A percentile compares a stretch with the other conserved stretches of the same genome.
phyloP scores from a whole-genome alignment of 1,140 invertebrate species.

The Hyphantria cunea region DNA sequence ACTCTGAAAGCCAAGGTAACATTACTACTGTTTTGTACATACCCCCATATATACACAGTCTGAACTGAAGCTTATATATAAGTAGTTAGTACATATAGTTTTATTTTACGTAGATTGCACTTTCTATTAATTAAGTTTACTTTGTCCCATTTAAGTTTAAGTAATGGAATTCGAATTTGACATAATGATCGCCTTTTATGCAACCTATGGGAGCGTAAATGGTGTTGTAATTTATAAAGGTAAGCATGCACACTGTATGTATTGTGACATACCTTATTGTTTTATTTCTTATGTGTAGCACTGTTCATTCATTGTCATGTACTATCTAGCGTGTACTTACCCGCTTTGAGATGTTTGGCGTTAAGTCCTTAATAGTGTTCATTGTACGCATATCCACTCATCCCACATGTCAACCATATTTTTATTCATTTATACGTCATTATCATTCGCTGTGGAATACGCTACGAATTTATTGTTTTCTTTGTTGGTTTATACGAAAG shows the following conservation, averaged over 20 bases:
- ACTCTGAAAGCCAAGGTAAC: slow-evolving; percentile 91
- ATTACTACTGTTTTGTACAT: slow-evolving; percentile 20
- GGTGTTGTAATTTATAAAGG: slow-evolving; percentile 80
- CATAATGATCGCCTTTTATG: slow-evolving; percentile 79
- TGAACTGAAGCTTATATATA: slow-evolving; percentile 60
- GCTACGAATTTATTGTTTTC: slow-evolving; percentile 3
- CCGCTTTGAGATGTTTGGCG: slow-evolving; percentile 24
- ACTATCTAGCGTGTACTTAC: slow-evolving; percentile 21
- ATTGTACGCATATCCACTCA: slow-evolving; percentile 9
- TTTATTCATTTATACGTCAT: slow-evolving; percentile 20
- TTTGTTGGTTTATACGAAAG: neutral
- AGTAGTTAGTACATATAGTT: slow-evolving; percentile 76
- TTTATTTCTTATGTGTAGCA: slow-evolving; percentile 12
- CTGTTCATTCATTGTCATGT: slow-evolving; percentile 36
- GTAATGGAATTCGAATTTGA: slow-evolving; percentile 74
- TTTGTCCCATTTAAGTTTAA: slow-evolving; percentile 75
- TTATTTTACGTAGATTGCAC: slow-evolving; percentile 77
- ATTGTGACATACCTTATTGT: slow-evolving; percentile 53
- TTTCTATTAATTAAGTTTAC: slow-evolving; percentile 69
- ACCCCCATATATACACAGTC: slow-evolving; percentile 17
- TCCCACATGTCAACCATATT: slow-evolving; percentile 8
- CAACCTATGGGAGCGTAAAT: slow-evolving; percentile 80
- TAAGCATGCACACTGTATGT: slow-evolving; percentile 80
- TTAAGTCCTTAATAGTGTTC: slow-evolving; percentile 11
- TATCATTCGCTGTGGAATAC: slow-evolving; percentile 11